Evolutionary conservation across 2,797 vertebrate species (phyloP), one percentile per base, ranked within the genome.

Genomic region (Hippocampus kuda): DNA sequence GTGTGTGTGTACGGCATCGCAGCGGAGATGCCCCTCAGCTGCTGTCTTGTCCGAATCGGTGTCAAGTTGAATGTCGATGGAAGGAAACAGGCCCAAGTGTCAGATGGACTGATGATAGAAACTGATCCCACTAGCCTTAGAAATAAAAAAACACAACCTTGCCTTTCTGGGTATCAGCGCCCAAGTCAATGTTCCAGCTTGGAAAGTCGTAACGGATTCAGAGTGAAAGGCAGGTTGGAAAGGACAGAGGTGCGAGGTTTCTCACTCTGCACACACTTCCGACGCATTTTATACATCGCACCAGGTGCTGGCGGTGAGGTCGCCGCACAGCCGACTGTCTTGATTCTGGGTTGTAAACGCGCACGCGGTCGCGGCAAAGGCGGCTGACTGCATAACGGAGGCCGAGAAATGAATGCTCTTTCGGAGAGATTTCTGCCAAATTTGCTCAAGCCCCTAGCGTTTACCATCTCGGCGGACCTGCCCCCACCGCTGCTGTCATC

Each of bases 91-190:
- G 79, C 68, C 76, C 12, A 69, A 75, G 76, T 89, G 89, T 90
- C 84, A 85, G 86, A 91, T 90, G 85, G 85, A 81, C 79, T 72
- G 81, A 87, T 79, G 81, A 87, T 79, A 84, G 70, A 74, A 82
- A 83, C 81, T 79, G 82, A 84, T 87, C 79, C 82, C 79, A 82
- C 75, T 61, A 73, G 79, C 73, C 61, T 26, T 42, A 79, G 77
- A 84, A 83, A 30, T 0, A 34, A 34, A 34, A 34, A 6, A 34
- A 6, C 34, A 77, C 79, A 80, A 81, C 82, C 80, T 79, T 54
- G 54, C 75, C 78, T 24, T n/a, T n/a, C 22, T n/a, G n/a, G 10
- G n/a, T 56, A n/a, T 56, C 9, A 56, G 20, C 6, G 53, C 11
- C 53, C 7, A 2, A 56, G 53, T 56, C 53, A 56, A 24, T 24